Conservation (phyloP, 2,797 vertebrate species). For the Phaenicophaeus curvirostris region DNA sequence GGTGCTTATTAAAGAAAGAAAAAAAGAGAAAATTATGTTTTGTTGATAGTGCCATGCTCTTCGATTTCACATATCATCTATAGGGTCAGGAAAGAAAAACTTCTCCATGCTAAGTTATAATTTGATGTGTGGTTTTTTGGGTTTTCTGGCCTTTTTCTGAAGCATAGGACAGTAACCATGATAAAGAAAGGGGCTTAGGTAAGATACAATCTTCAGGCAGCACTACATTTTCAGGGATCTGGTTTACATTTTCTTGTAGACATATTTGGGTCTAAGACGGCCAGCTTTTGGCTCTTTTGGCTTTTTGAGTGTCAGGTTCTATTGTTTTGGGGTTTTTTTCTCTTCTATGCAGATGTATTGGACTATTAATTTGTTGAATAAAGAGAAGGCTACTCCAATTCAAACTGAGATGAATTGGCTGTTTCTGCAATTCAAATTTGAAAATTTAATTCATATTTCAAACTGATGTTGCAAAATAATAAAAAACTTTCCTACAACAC, state of each 20-base stretch:
- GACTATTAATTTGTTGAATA: neutral
- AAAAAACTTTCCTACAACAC: neutral
- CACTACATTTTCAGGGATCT: neutral
- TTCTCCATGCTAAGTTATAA: neutral
- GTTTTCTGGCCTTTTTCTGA: conserved; percentile 8
- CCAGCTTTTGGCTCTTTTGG: neutral
- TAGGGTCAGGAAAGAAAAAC: conserved; percentile 19
- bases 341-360: neutral
- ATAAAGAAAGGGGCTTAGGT: neutral
- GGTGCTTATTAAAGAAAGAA: conserved; percentile 6
- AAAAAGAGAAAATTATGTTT: neutral
- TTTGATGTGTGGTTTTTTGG: neutral
- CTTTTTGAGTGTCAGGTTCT: neutral
- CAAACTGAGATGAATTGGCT: neutral
- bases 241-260: neutral
- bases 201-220: neutral
- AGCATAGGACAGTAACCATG: neutral
- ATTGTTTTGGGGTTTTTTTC: neutral
- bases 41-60: conserved; percentile 31
- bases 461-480: neutral
- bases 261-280: neutral
- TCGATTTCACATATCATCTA: conserved; percentile 37
- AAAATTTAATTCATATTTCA: neutral
- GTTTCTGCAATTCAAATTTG: neutral
- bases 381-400: neutral